Evolutionary conservation across 1,140 invertebrate genomes (phyloP).

Genomic region (Tetramorium parvispinum): DNA sequence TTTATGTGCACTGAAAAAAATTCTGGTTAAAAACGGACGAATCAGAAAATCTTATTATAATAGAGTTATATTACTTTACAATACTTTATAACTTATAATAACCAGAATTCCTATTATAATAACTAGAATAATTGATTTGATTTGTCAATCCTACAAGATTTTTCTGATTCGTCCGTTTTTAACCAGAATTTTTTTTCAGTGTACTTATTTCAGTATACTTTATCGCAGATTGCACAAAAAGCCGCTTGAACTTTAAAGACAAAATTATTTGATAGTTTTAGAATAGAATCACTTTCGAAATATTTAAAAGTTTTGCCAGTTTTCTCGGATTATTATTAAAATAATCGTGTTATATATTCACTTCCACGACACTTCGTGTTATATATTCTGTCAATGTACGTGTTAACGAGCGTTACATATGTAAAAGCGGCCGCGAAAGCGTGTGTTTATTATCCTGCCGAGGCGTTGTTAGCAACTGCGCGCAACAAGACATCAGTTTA

Average conservation of each 20-base stretch:
- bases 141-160: too few relatives aligned
- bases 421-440: conserved; percentile 62
- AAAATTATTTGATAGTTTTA: not conserved
- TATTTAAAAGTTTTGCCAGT: conserved; percentile 4
- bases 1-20: too few relatives aligned
- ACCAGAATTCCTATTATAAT: too few relatives aligned
- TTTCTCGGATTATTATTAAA: not conserved
- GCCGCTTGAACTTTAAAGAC: not conserved
- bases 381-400: not conserved
- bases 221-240: not conserved
- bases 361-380: not conserved
- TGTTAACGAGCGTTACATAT: conserved; percentile 53
- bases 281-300: not conserved
- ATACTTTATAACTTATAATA: too few relatives aligned
- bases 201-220: too few relatives aligned
- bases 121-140: too few relatives aligned
- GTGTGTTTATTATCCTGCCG: conserved; percentile 81
- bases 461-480: conserved; percentile 79
- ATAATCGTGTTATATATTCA: not conserved
- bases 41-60: too few relatives aligned
- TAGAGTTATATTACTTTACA: too few relatives aligned
- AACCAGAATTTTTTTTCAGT: too few relatives aligned
- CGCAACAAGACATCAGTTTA: conserved; percentile 82
- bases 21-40: too few relatives aligned
- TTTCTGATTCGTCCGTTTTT: too few relatives aligned